Evolutionary conservation across 2,888 invertebrate species (phyloP).

Genomic region (Lasius platythorax): DNA sequence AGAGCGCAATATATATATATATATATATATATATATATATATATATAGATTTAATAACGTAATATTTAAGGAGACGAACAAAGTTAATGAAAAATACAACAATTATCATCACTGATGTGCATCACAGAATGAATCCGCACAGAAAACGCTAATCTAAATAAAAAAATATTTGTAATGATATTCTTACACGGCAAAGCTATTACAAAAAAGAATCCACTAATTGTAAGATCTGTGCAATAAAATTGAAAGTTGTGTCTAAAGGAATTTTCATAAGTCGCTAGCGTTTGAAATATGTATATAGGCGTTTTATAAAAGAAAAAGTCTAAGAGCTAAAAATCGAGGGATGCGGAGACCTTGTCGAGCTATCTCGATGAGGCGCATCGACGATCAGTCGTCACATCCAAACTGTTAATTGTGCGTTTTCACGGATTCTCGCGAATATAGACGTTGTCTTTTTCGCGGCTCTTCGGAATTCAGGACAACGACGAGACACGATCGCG

Average conservation of each 20-base stretch:
- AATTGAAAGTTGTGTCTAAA: neutral
- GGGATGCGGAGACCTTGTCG: neutral
- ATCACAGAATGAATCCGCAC: neutral
- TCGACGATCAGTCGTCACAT: constrained; percentile 1
- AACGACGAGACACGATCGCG: neutral
- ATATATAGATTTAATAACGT: neutral
- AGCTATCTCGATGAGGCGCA: neutral
- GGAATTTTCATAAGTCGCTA: neutral
- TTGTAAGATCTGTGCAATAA: neutral
- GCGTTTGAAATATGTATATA: neutral
- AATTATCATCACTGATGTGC: neutral
- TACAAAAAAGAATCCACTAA: neutral
- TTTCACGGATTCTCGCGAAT: neutral
- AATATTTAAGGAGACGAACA: too few relatives aligned
- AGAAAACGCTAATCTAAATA: neutral
- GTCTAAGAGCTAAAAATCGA: neutral
- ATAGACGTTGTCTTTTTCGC: neutral
- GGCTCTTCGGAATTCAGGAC: neutral
- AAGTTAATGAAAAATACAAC: too few relatives aligned
- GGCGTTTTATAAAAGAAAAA: neutral
- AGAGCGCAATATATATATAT: too few relatives aligned
- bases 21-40: neutral
- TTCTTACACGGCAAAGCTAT: neutral
- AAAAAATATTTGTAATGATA: neutral
- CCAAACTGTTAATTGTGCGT: neutral